Percentiles rank a stretch among this genome's conserved stretches.
These are phyloP conservation scores for Pecten maximus DNA, from an alignment of 2,888 invertebrate genomes.

Conservation along the genomic window DNA sequence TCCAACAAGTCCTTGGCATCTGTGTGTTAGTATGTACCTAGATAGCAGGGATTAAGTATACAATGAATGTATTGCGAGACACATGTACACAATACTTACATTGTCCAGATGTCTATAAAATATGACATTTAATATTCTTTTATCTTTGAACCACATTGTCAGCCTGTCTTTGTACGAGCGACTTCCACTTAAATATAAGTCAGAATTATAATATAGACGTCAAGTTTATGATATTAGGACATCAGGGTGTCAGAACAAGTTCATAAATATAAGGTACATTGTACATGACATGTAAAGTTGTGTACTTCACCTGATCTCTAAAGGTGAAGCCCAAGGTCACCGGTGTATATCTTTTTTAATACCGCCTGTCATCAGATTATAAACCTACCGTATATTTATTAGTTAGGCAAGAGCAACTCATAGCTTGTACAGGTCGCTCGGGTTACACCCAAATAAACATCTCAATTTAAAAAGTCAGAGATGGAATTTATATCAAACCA, in stretches of 20 bases:
- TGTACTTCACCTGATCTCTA: neutral
- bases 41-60: neutral
- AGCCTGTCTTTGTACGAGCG: neutral
- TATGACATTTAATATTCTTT: slow-evolving; percentile 30
- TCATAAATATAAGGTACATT: neutral
- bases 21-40: too few species aligned
- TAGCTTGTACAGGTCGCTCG: neutral
- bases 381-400: neutral
- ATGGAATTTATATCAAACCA: too few species aligned
- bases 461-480: neutral
- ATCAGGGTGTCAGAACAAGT: neutral
- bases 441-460: slow-evolving; percentile 16
- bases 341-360: slow-evolving; percentile 20
- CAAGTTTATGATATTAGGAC: neutral
- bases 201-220: neutral
- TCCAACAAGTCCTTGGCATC: too few species aligned
- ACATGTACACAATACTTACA: slow-evolving; percentile 5
- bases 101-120: slow-evolving; percentile 27
- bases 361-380: neutral
- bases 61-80: neutral
- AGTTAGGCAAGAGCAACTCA: neutral
- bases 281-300: neutral
- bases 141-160: neutral
- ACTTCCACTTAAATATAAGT: neutral
- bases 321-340: neutral